Base-by-base conservation (phyloP, 1,140 invertebrate species). In the Drosophila truncata region DNA sequence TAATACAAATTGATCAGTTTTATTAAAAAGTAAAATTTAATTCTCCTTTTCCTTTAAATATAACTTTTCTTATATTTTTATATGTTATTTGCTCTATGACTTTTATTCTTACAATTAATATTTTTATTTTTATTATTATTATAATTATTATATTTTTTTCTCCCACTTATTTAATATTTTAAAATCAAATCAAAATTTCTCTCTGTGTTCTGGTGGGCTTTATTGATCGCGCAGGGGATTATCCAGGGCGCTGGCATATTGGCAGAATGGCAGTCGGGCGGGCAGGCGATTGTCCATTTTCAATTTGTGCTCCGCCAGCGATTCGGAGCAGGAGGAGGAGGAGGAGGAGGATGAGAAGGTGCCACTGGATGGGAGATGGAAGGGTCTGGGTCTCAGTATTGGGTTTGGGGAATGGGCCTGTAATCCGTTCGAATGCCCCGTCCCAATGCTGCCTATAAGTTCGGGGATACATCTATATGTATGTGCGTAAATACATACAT, bases 151-250 rank as follows among this genome's bases (percentile, higher is more conserved):
- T 3, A 14, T 3, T 35, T 35, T 33, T 35, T 35, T 4, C 33
- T 35, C 0, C 2, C 8, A 13, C 1, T 35, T 25, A 14, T 3
- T 0, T 14, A 0, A 27, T 23, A 1, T 0, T 6, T 7, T 6
- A 0, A 3, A 8, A 4, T 9, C 7, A 16, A 0, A 10, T 4
- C 2, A 10, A 27, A 13, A n/a, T 47, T 78, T 78, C 37, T 55
- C 50, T 39, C 44, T 37, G 64, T 78, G 75, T 49, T 7, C 44
- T 50, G 67, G 46, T 62, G 63, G 81, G 70, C 75, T 80, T 90
- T 90, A 90, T 90, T 91, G 85, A 90, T 90, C 85, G 85, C 75
- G 81, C 73, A 64, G 75, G 78, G 85, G 85, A 90, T 90, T 90
- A 90, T 90, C 85, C 86, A 66, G 64, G 61, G 81, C 73, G 76